Evolutionary conservation across 1,140 invertebrate genomes (phyloP), one percentile per base, ranked within the genome.

Genomic region (Rhopalosiphum padi): DNA sequence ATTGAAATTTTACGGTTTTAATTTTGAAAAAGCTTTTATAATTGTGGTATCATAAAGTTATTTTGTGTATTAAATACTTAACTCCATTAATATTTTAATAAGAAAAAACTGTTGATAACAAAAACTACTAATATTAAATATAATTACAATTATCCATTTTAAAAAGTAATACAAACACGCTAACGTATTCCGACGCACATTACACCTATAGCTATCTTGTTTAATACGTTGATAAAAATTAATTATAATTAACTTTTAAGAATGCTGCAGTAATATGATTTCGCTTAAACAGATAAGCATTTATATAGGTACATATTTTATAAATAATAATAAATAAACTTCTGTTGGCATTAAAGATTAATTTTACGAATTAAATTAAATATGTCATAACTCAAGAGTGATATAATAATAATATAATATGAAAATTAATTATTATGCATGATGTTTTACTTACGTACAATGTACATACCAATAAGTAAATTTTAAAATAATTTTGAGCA

Each of bases 61-160:
- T 86, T 46, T 86, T 86, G 4, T 86, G 43, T 86, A 43, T 25
- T 85, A 25, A 86, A 46, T 46, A 46, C 85, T 46, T 46, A 86
- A 86, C 30, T 85, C 7, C 4, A 11, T 86, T 46, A 86, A 86
- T 86, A 25, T 86, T 88, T 88, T 51, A 88, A 51, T 88, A 88
- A n/a, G 46, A 88, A 88, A 88, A 51, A 25, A 46, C 30, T 35
- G 46, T 48, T 87, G 86, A 87, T 48, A 87, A 87, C 6, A 87
- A 87, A 48, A 48, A 48, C 43, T 15, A 87, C 7, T 51, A 48
- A 30, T 87, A 87, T 87, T 87, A 87, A 87, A 68, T 48, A 87
- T 87, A 87, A 87, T 87, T 87, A 86, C 41, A n/a, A 46, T 87
- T 23, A n/a, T 87, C 9, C 83, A 87, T 87, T 48, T 48, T 87